These are phyloP conservation scores for Mesorhabditis spiculigera DNA, from an alignment of 2,888 invertebrate genomes.

Conservation along the genomic window DNA sequence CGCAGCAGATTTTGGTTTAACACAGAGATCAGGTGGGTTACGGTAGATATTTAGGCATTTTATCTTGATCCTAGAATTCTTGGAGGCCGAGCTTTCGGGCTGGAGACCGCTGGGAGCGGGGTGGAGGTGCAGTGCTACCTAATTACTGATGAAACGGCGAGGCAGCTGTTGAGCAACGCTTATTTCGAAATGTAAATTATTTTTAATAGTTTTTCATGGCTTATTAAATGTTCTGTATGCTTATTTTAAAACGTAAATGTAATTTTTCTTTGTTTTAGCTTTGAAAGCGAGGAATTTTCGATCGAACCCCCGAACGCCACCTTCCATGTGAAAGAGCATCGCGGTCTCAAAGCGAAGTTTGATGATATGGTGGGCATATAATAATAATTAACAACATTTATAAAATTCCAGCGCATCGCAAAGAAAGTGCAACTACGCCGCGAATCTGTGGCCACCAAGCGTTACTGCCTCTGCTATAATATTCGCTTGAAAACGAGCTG, in stretches of 20 bases:
- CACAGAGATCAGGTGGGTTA: slow-evolving; percentile 46
- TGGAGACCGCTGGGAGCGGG: slow-evolving; percentile 42
- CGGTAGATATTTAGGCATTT: background rate
- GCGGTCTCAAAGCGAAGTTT: slow-evolving; percentile 51
- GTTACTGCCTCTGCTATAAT: slow-evolving; percentile 55
- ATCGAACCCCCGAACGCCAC: slow-evolving; percentile 46
- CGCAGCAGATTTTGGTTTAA: slow-evolving; percentile 57
- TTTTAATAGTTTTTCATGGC: background rate
- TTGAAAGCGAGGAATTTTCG: slow-evolving; percentile 54
- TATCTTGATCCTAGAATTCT: slow-evolving; percentile 34
- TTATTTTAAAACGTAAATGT: background rate
- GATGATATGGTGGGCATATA: slow-evolving; percentile 51
- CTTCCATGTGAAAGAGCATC: slow-evolving; percentile 40
- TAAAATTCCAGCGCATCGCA: slow-evolving; percentile 45
- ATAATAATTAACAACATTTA: background rate
- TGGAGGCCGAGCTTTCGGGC: slow-evolving; percentile 54
- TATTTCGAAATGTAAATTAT: slow-evolving; percentile 51
- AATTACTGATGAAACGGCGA: slow-evolving; percentile 57
- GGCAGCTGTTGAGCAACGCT: slow-evolving; percentile 50
- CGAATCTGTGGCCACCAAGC: slow-evolving; percentile 52
- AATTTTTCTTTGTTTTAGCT: slow-evolving; percentile 21
- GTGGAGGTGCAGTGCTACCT: slow-evolving; percentile 49
- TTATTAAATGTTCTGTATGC: background rate
- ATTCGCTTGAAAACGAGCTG: slow-evolving; percentile 46
- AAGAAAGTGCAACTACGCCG: slow-evolving; percentile 56